phyloP scores from a whole-genome alignment of 1,140 invertebrate species.

The Pseudomyrmex cubaensis region DNA sequence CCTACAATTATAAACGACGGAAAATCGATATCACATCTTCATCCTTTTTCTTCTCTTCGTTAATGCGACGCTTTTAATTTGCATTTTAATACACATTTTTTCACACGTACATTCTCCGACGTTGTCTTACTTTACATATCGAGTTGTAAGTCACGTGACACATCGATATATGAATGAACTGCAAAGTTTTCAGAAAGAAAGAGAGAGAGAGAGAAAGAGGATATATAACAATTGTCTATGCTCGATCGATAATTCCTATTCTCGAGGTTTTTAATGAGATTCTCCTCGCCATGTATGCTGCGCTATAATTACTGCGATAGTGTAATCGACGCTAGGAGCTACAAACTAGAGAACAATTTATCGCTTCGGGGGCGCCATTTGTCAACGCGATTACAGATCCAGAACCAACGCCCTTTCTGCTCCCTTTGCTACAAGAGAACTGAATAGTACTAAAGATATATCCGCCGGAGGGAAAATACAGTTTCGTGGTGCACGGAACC shows the following conservation, averaged over 20 bases:
- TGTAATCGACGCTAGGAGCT: constrained; percentile 56
- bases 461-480: constrained; percentile 58
- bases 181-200: background rate
- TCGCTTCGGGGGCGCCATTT: constrained; percentile 58
- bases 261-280: constrained; percentile 41
- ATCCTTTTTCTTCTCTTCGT: too few relatives aligned
- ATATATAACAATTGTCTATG: background rate
- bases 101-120: background rate
- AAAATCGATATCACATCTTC: too few relatives aligned
- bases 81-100: background rate
- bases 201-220: too few relatives aligned
- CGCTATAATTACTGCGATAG: constrained; percentile 54
- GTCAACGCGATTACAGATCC: constrained; percentile 61
- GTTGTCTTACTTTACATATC: background rate
- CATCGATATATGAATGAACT: background rate
- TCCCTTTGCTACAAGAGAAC: constrained; percentile 54
- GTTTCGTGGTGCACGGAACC: constrained; percentile 61
- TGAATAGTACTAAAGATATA: constrained; percentile 61
- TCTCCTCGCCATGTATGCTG: background rate
- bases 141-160: background rate
- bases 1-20: too few relatives aligned
- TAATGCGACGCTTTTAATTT: background rate
- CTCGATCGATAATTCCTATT: constrained; percentile 15
- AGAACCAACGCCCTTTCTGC: constrained; percentile 60
- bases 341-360: constrained; percentile 62